These are phyloP conservation scores for Tetragonula clypearis DNA, from an alignment of 1,140 invertebrate species.

Conservation along the genomic window DNA sequence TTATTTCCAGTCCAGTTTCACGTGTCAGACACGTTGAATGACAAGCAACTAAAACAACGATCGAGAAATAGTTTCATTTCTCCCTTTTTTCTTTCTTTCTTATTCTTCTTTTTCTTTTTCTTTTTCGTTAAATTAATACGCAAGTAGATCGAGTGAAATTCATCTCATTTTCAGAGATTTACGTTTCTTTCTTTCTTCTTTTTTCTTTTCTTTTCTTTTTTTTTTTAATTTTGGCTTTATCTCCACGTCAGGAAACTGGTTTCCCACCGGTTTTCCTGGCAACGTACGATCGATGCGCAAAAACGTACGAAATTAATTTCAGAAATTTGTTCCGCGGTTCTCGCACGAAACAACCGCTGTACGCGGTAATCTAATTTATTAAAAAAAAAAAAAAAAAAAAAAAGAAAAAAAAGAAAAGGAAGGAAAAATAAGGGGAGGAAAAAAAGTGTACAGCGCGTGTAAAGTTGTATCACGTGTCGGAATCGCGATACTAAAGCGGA, in stretches of 20 bases:
- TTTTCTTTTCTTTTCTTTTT: too few relatives aligned
- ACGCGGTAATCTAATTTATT: not conserved
- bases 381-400: not conserved
- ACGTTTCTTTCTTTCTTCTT: not conserved
- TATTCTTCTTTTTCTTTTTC: too few relatives aligned
- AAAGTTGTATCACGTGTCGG: not conserved
- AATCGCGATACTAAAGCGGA: not conserved
- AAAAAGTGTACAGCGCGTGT: not conserved
- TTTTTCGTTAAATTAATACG: conserved; percentile 1
- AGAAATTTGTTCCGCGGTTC: not conserved
- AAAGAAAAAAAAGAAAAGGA: too few relatives aligned
- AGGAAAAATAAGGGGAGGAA: too few relatives aligned
- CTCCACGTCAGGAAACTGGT: not conserved
- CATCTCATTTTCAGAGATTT: not conserved
- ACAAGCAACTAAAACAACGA: not conserved
- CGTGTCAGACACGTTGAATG: not conserved
- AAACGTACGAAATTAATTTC: conserved; percentile 18
- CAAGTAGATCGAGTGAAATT: not conserved
- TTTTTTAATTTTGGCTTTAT: too few relatives aligned
- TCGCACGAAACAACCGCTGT: not conserved
- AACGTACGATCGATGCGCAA: not conserved
- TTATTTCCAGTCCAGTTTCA: not conserved
- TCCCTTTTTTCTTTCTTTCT: too few relatives aligned
- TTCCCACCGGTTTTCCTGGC: not conserved
- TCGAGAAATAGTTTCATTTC: not conserved